phyloP scores from a whole-genome alignment of 2,113 vertebrate genomes.

The Lepus europaeus region DNA sequence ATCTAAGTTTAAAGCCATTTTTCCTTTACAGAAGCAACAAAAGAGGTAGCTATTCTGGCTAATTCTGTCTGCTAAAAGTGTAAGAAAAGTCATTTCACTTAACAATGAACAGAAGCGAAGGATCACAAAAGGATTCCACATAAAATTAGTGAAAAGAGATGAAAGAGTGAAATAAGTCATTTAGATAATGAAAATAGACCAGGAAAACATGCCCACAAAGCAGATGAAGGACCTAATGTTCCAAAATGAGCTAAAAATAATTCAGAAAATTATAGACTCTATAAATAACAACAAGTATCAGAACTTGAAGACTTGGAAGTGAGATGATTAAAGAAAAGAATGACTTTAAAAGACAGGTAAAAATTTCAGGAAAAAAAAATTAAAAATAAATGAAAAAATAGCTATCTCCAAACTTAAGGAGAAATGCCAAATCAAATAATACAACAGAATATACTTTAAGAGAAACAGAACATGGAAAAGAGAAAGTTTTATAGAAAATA shows the following conservation, averaged over 20 bases:
- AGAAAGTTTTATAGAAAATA: constrained; percentile 21
- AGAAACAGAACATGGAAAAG: neutral
- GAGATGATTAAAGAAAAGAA: neutral
- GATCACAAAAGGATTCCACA: neutral
- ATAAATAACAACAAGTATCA: neutral
- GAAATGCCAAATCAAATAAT: neutral
- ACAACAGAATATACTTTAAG: neutral
- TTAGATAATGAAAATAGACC: neutral
- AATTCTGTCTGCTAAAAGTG: neutral
- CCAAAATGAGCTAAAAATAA: constrained; percentile 12
- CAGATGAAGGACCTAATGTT: neutral
- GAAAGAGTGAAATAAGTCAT: neutral
- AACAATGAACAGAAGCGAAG: neutral
- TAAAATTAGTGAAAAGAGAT: neutral
- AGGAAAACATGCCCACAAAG: neutral
- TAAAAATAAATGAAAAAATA: neutral
- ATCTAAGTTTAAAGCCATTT: neutral
- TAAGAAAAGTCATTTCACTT: neutral
- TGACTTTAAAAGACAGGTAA: neutral
- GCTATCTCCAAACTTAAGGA: neutral
- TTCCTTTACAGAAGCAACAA: neutral
- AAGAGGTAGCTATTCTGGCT: neutral
- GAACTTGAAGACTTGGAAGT: neutral
- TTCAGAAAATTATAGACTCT: neutral
- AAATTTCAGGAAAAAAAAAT: constrained; percentile 4